Evolutionary conservation across 2,113 vertebrate genomes (phyloP), one percentile per base, ranked within the genome.

Genomic region (Oreochromis aureus): DNA sequence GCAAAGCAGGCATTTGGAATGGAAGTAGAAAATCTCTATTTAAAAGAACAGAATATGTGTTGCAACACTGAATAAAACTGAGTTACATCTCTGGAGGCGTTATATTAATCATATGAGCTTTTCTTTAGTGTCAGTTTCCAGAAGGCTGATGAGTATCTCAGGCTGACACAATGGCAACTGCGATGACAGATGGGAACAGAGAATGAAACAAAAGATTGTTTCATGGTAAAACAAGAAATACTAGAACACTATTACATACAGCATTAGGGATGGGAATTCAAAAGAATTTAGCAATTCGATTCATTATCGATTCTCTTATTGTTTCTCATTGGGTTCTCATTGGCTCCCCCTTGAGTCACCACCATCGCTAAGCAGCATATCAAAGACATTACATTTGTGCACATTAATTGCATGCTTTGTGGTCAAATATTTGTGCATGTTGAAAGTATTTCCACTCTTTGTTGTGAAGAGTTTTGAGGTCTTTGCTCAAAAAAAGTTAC

Each of bases 71-170:
- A 86, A 71, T 51, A 73, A 80, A 81, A 56, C 27, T 39, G 5
- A 48, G 73, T 79, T 85, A 56, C 59, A 84, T 84, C 81, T 73
- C 53, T 53, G 36, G 16, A 32, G 55, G 19, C 13, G 15, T 71
- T 89, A 84, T 66, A 85, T 85, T 90, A 86, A 87, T 58, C 82
- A 80, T 48, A 41, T 15, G 61, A 46, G 61, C 55, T 59, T 83
- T 86, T 88, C 54, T 82, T 81, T 24, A 80, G 32, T 81, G 81
- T 46, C 32, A 54, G 6, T 90, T 88, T 59, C 22, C 54, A 83
- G 63, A 48, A 88, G 78, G 71, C 55, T 76, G 69, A 81, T 85
- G 73, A 84, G 46, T 24, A 44, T 86, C 71, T 76, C 27, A 4
- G 76, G 86, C n/a, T 7, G n/a, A 32, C 59, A 80, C 63, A 85